Conservation (phyloP, 2,113 vertebrate genomes). For the Mungos mungo region DNA sequence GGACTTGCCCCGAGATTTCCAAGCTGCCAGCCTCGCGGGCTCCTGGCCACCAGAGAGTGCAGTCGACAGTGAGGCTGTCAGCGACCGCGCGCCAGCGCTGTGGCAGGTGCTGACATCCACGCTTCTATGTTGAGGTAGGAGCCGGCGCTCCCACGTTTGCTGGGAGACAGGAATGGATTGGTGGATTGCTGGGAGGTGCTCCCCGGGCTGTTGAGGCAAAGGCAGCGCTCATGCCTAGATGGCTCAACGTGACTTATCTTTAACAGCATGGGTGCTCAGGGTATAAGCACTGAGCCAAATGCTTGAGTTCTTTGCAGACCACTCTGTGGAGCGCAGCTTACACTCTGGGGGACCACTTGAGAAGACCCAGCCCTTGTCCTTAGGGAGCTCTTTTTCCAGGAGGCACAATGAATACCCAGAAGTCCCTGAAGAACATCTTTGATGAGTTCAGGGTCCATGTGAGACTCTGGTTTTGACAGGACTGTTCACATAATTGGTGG, state of each 20-base stretch:
- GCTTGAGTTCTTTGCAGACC: not conserved
- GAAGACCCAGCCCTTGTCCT: not conserved
- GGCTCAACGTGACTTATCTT: not conserved
- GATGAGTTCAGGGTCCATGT: not conserved
- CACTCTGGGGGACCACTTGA: not conserved
- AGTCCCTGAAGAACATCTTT: not conserved
- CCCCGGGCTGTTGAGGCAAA: not conserved
- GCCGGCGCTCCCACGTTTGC: not conserved
- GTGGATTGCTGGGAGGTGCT: not conserved
- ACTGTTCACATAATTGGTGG: not conserved
- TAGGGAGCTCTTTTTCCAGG: not conserved
- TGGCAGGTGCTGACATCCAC: not conserved
- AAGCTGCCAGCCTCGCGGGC: not conserved
- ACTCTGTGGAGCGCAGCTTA: not conserved
- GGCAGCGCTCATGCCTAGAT: not conserved
- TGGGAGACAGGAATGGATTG: not conserved
- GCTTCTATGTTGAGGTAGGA: not conserved
- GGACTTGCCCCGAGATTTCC: not conserved
- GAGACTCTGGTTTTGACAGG: not conserved
- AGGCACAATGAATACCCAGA: not conserved
- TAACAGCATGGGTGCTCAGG: rapidly evolving
- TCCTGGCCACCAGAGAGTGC: not conserved
- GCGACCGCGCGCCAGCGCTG: rapidly evolving
- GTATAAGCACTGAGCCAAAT: not conserved
- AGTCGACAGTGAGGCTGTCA: not conserved